phyloP scores from a whole-genome alignment of 1,140 invertebrate genomes.

The Condylostylus longicornis region DNA sequence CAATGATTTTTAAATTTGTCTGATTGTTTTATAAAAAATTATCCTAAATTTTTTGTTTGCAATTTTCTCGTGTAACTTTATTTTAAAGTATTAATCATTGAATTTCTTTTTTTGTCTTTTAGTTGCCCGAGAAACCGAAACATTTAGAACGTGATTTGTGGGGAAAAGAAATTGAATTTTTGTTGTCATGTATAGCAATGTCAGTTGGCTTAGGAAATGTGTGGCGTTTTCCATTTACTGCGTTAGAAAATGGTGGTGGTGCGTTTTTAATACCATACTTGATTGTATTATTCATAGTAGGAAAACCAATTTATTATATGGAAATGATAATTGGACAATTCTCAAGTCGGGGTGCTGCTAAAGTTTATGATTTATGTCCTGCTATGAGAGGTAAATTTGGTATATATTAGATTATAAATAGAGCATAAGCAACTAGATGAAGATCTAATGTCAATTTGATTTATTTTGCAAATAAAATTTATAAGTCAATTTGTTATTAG shows the following conservation, averaged over 20 bases:
- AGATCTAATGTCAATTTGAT: background rate
- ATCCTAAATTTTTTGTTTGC: no score
- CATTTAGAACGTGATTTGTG: conserved; percentile 53
- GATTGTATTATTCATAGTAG: conserved; percentile 59
- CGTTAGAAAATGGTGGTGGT: conserved; percentile 64
- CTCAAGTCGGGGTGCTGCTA: conserved; percentile 47
- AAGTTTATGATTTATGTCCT: conserved; percentile 38
- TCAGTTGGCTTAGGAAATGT: conserved; percentile 77
- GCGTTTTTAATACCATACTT: conserved; percentile 66
- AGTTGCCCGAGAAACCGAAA: no score
- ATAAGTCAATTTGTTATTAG: background rate
- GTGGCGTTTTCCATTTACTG: conserved; percentile 67
- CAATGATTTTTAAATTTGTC: no score
- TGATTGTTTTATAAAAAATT: no score
- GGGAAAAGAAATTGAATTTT: conserved; percentile 62
- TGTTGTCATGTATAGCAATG: conserved; percentile 70
- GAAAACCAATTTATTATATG: conserved; percentile 72
- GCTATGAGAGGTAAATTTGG: conserved; percentile 41
- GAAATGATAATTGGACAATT: conserved; percentile 66
- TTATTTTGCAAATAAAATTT: background rate
- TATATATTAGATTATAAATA: conserved; percentile 1
- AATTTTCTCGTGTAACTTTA: no score
- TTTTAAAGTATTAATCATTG: no score
- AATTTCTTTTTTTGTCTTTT: no score
- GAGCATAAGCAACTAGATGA: background rate